These are phyloP conservation scores for Tachina lurida DNA, from an alignment of 2,888 invertebrate genomes.

Conservation along the genomic window DNA sequence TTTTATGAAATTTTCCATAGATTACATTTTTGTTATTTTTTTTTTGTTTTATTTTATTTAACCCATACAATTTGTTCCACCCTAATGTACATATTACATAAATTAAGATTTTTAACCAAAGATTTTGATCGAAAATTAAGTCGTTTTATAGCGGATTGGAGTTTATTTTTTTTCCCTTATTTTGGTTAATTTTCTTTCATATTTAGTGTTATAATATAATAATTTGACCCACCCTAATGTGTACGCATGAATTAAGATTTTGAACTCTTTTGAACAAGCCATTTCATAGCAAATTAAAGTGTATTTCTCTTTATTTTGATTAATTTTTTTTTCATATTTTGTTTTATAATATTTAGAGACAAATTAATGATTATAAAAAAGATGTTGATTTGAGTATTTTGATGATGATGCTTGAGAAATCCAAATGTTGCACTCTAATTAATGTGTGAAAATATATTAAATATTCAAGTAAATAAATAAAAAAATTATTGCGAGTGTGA, in stretches of 20 bases:
- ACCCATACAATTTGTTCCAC: too few relatives aligned
- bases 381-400: slow-evolving; percentile 12
- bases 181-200: too few relatives aligned
- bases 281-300: neutral
- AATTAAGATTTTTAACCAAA: too few relatives aligned
- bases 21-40: too few relatives aligned
- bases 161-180: too few relatives aligned
- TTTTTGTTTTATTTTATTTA: too few relatives aligned
- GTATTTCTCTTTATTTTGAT: neutral
- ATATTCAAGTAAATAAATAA: slow-evolving; percentile 18
- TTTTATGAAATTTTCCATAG: too few relatives aligned
- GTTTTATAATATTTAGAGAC: slow-evolving; percentile 30
- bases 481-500: slow-evolving; percentile 4
- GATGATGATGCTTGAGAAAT: slow-evolving; percentile 8
- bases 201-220: too few relatives aligned
- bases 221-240: too few relatives aligned
- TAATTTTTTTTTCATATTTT: slow-evolving; percentile 7
- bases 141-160: too few relatives aligned
- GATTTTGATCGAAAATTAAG: accelerated
- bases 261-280: neutral
- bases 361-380: slow-evolving; percentile 22
- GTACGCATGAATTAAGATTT: neutral
- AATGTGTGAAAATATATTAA: slow-evolving; percentile 63
- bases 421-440: slow-evolving; percentile 67
- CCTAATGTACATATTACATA: too few relatives aligned